phyloP scores from a whole-genome alignment of 2,113 vertebrate species.

The Maccullochella peelii region DNA sequence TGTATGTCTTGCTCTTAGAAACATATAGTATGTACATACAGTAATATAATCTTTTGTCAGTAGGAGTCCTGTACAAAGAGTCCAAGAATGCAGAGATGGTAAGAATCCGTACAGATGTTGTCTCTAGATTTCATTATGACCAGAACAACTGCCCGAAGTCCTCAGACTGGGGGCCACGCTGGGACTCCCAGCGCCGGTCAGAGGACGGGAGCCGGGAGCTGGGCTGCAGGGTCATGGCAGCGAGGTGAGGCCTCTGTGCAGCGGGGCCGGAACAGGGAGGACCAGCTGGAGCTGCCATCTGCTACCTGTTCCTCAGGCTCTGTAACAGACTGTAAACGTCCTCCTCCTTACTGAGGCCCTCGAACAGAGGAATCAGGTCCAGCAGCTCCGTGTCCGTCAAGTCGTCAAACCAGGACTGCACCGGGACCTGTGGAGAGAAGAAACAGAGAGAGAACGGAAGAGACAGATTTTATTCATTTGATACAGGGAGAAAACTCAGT shows the following conservation, averaged over 20 bases:
- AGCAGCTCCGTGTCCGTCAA: constrained; percentile 97
- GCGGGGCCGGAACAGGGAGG: constrained; percentile 19
- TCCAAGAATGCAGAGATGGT: constrained; percentile 55
- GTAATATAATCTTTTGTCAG: constrained; percentile 69
- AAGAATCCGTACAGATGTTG: constrained; percentile 38
- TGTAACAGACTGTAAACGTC: constrained; percentile 94
- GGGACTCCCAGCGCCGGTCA: neutral
- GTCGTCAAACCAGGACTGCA: constrained; percentile 99
- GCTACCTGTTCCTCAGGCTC: constrained; percentile 95
- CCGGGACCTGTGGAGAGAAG: constrained; percentile 88
- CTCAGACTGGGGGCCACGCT: constrained; percentile 4
- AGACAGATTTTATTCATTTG: constrained; percentile 13
- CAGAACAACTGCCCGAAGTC: constrained; percentile 43
- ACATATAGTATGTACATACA: constrained; percentile 80
- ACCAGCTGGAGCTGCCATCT: constrained; percentile 50
- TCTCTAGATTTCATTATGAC: constrained; percentile 16
- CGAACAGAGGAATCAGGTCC: constrained; percentile 97
- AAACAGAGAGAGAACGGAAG: neutral
- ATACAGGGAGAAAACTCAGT: constrained; percentile 28
- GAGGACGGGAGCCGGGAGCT: constrained; percentile 7
- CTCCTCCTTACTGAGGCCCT: constrained; percentile 94
- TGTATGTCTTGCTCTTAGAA: constrained; percentile 83
- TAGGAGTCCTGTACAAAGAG: constrained; percentile 73
- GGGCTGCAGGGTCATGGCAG: constrained; percentile 33
- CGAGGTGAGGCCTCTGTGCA: constrained; percentile 38